Evolutionary conservation across 2,888 invertebrate species (phyloP), one percentile per base, ranked within the genome.

Genomic region (Ganaspis brasiliensis): DNA sequence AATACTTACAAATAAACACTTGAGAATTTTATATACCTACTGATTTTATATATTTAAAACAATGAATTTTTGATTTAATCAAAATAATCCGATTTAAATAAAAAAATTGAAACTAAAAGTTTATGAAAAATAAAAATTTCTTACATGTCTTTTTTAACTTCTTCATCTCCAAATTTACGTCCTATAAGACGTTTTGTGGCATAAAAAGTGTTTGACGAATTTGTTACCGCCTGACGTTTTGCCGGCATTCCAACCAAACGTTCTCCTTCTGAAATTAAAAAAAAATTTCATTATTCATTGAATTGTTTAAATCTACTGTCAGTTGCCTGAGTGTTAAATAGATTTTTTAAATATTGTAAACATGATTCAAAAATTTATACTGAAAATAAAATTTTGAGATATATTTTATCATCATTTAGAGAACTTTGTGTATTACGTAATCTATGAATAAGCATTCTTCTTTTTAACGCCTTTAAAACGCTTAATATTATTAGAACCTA

Each of bases 141-240:
- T 93, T 92, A 96, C 96, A 98, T 95, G 88, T 99, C 99, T 92
- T 99, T 99, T 92, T 98, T 96, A 1, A 99, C 98, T 93, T 99
- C 99, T 0, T 97, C 92, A 91, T 99, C 99, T 0, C 98, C 98
- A 90, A 97, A 99, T 84, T 96, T 93, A 26, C 81, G 74, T 2
- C 81, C 81, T 45, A 81, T 81, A 16, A 81, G 63, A 52, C 81
- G 76, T 61, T 81, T 81, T 19, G 76, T 73, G 2, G 81, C 76
- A 21, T 76, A 81, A 57, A 81, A 72, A 3, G 81, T 81, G 14
- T 81, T 81, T 0, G 52, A 56, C 0, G 81, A 59, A 71, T 81
- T 81, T 5, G 79, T 81, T 1, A 81, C 81, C n/a, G 81, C 79
- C 61, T 81, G 81, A 21, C 81, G 73, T 73, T 81, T 81, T 12